A percentile compares a stretch with the other conserved stretches of the same genome.
Evolutionary conservation across 2,888 invertebrate genomes (phyloP).

Genomic region (Charanyca ferruginea): DNA sequence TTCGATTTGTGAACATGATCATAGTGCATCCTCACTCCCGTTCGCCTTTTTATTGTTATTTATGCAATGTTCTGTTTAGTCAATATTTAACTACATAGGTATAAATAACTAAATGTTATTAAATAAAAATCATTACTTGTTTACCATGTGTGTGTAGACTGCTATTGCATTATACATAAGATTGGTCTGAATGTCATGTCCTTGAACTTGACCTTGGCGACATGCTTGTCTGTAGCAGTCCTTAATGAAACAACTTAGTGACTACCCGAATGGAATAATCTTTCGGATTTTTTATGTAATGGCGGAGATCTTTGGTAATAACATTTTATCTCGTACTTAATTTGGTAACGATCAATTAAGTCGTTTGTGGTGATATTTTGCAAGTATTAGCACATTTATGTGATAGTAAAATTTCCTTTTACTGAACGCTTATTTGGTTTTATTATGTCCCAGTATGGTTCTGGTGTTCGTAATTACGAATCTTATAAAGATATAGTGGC

Average conservation of each 20-base stretch:
- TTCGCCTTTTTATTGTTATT: too few species aligned
- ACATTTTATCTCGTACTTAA: slow-evolving; percentile 22
- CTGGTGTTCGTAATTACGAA: not conserved
- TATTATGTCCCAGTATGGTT: slow-evolving; percentile 11
- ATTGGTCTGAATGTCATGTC: slow-evolving; percentile 36
- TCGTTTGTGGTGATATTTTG: slow-evolving; percentile 26
- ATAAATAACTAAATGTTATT: too few species aligned
- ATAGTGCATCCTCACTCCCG: too few species aligned
- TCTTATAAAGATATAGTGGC: not conserved
- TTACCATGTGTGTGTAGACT: slow-evolving; percentile 47
- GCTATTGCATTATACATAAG: slow-evolving; percentile 54
- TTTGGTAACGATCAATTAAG: slow-evolving; percentile 39
- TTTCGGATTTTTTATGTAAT: slow-evolving; percentile 14
- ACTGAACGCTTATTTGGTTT: slow-evolving; percentile 2
- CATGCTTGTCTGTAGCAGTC: not conserved
- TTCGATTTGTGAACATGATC: too few species aligned
- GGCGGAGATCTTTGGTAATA: not conserved
- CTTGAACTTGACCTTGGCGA: slow-evolving; percentile 61
- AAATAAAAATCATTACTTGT: too few species aligned
- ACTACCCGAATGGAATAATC: not conserved
- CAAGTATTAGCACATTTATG: slow-evolving; percentile 26
- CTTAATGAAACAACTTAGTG: not conserved
- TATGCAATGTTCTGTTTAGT: too few species aligned
- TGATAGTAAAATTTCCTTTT: slow-evolving; percentile 30
- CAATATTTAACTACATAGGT: too few species aligned